phyloP scores from a whole-genome alignment of 2,888 invertebrate species.

The Crematogaster levior region DNA sequence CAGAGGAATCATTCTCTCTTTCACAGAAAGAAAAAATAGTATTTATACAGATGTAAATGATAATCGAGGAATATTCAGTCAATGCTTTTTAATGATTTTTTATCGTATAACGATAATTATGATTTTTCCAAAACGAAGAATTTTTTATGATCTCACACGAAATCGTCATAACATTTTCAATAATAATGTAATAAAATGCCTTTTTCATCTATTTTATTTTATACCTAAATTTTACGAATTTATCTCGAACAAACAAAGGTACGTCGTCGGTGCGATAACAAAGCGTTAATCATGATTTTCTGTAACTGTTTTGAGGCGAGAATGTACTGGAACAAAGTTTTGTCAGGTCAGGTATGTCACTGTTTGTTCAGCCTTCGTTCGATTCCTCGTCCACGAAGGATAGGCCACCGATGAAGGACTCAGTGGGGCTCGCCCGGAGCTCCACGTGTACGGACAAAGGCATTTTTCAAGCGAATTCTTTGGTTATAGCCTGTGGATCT shows the following conservation, averaged over 20 bases:
- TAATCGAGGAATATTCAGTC: background rate
- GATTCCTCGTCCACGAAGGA: constrained; percentile 10
- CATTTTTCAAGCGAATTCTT: constrained; percentile 61
- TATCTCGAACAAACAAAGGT: constrained; percentile 13
- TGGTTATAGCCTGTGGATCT: background rate
- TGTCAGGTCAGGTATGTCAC: constrained; percentile 22
- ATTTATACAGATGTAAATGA: background rate
- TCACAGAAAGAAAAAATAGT: background rate
- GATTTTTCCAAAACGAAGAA: background rate
- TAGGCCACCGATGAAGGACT: constrained; percentile 41
- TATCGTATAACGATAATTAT: no score
- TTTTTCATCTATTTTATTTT: background rate
- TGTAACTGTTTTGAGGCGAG: constrained; percentile 9
- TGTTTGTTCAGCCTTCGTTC: constrained; percentile 26
- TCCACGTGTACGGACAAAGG: constrained; percentile 58
- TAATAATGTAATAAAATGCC: background rate
- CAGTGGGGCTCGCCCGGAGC: background rate
- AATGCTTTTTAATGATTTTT: background rate
- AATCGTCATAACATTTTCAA: background rate
- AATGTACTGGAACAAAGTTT: constrained; percentile 35
- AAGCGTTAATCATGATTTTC: constrained; percentile 25
- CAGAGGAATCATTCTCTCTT: background rate
- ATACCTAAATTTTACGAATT: background rate
- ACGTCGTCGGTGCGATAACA: background rate
- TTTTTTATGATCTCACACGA: background rate